Percentiles rank a stretch among this genome's conserved stretches.
These are phyloP conservation scores for Cirrhinus molitorella DNA, from an alignment of 2,797 vertebrate genomes.

Conservation along the genomic window DNA sequence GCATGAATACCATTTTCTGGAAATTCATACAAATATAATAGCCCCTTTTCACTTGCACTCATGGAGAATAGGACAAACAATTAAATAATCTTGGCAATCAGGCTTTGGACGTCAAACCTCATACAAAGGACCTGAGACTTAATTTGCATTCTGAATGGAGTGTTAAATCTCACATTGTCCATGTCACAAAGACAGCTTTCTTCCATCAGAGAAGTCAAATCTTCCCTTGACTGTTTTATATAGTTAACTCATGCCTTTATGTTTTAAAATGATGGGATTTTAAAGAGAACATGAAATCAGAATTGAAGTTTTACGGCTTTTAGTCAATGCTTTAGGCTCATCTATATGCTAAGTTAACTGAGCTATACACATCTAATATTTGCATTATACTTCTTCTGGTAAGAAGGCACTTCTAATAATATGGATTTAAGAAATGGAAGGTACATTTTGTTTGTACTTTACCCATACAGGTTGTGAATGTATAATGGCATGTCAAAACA, in stretches of 20 bases:
- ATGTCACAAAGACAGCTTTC: slow-evolving; percentile 20
- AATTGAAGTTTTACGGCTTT: neutral
- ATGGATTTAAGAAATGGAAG: neutral
- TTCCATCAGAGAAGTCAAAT: slow-evolving; percentile 27
- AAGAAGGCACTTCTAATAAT: neutral
- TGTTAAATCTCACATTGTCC: slow-evolving; percentile 30
- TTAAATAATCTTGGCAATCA: slow-evolving; percentile 32
- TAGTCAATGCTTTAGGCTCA: neutral
- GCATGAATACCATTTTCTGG: slow-evolving; percentile 21
- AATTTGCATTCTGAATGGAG: slow-evolving; percentile 38
- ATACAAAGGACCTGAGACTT: slow-evolving; percentile 30
- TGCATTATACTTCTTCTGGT: neutral
- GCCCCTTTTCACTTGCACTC: slow-evolving; percentile 13
- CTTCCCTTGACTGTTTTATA: slow-evolving; percentile 5
- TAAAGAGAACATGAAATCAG: neutral
- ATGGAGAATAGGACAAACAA: slow-evolving; percentile 27
- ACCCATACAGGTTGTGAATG: neutral
- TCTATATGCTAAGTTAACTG: neutral
- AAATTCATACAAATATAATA: slow-evolving; percentile 28
- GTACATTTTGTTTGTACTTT: no score
- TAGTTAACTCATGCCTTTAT: neutral
- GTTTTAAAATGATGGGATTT: neutral
- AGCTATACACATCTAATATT: neutral
- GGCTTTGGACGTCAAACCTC: slow-evolving; percentile 24
- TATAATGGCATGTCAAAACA: neutral